Percentiles rank a stretch among this genome's conserved stretches.
Conservation (phyloP, 2,888 invertebrate species). For the Caenorhabditis auriculariae region DNA sequence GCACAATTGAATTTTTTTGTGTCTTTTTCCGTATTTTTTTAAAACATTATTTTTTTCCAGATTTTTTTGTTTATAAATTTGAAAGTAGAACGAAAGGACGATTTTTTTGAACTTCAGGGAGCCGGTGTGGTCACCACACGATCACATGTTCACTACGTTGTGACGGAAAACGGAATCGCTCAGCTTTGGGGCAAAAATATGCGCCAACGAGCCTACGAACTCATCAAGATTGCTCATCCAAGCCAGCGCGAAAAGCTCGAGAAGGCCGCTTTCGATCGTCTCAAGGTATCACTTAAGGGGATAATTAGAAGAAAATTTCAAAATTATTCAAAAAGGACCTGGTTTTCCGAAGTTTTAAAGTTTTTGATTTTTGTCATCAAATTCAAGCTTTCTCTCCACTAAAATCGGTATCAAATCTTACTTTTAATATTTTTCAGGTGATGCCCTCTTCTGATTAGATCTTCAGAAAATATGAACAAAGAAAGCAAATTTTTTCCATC, state of each 20-base stretch:
- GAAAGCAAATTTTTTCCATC: background rate
- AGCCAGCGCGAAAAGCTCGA: slow-evolving; percentile 81
- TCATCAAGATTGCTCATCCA: slow-evolving; percentile 87
- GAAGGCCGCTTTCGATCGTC: slow-evolving; percentile 79
- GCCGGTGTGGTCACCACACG: slow-evolving; percentile 90
- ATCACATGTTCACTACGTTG: slow-evolving; percentile 88
- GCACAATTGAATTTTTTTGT: too few species aligned
- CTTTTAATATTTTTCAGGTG: slow-evolving; percentile 8
- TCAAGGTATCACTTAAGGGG: too few species aligned
- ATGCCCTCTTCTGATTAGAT: slow-evolving; percentile 42
- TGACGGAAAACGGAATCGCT: slow-evolving; percentile 89
- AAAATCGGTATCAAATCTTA: background rate
- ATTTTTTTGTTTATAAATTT: too few species aligned
- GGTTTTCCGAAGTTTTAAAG: too few species aligned
- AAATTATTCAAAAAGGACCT: too few species aligned
- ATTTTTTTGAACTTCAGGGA: slow-evolving; percentile 72
- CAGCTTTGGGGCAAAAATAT: slow-evolving; percentile 84
- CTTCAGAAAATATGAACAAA: background rate
- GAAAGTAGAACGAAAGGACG: too few species aligned
- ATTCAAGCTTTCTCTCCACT: too few species aligned
- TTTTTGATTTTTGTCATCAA: slow-evolving; percentile 47
- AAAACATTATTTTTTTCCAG: too few species aligned
- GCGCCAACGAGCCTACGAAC: slow-evolving; percentile 83
- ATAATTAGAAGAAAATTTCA: too few species aligned
- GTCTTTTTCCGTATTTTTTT: too few species aligned